Evolutionary conservation across 2,113 vertebrate genomes (phyloP).

Genomic region (Dunckerocampus dactyliophorus): DNA sequence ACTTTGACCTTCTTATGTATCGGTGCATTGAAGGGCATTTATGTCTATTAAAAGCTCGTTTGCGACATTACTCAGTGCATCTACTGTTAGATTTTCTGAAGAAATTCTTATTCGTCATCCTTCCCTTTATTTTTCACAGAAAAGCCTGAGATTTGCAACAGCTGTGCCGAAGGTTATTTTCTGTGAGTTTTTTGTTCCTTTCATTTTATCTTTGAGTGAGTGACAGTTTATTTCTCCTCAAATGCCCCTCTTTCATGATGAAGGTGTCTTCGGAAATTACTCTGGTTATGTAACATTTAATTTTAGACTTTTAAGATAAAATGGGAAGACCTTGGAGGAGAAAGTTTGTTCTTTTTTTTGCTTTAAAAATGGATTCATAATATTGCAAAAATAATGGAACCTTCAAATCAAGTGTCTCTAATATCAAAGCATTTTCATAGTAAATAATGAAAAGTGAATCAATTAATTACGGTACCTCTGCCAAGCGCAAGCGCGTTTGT

Average conservation of each 20-base stretch:
- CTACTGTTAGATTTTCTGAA: too few relatives aligned
- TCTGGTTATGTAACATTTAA: neutral
- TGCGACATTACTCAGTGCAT: slow-evolving; percentile 6
- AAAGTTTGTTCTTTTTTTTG: neutral
- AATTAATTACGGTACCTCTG: too few relatives aligned
- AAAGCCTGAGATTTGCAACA: slow-evolving; percentile 71
- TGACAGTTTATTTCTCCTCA: neutral
- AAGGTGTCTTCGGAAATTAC: neutral
- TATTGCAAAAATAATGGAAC: neutral
- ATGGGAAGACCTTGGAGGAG: neutral
- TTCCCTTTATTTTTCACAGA: slow-evolving; percentile 52
- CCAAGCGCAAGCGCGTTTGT: too few relatives aligned
- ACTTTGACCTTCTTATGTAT: neutral
- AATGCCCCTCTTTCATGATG: neutral
- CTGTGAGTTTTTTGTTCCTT: slow-evolving; percentile 59
- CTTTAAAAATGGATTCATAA: neutral
- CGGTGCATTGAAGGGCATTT: neutral
- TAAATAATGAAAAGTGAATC: too few relatives aligned
- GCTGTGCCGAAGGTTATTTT: slow-evolving; percentile 70
- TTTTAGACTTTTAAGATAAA: neutral
- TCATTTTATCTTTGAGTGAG: slow-evolving; percentile 9
- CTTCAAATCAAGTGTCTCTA: too few relatives aligned
- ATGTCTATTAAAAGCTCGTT: neutral
- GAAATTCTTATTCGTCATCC: slow-evolving; percentile 38
- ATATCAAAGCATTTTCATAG: too few relatives aligned